A percentile compares a stretch with the other conserved stretches of the same genome.
Conservation (phyloP, 2,888 invertebrate genomes). For the Altica lythri region DNA sequence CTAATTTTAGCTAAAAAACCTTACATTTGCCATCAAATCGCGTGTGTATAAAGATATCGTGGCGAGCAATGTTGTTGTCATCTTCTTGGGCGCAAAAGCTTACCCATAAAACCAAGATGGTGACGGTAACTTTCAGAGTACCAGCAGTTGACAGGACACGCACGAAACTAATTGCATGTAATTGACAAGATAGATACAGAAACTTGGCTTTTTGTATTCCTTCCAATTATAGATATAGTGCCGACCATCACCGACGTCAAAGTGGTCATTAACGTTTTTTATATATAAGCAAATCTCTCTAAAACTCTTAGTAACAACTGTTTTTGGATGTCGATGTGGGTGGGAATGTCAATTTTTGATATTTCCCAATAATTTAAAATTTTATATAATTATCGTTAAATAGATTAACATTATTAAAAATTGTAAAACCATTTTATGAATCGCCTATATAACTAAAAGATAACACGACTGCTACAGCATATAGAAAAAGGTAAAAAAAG, state of each 20-base stretch:
- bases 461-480: too few species aligned
- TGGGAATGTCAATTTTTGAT: conserved; percentile 16
- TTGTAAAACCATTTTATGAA: too few species aligned
- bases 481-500: too few species aligned
- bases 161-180: conserved; percentile 51
- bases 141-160: conserved; percentile 40
- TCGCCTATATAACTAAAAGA: too few species aligned
- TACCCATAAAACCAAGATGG: conserved; percentile 19
- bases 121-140: conserved; percentile 4
- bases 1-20: neutral
- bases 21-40: neutral
- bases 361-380: too few species aligned
- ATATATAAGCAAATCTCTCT: conserved; percentile 9
- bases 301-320: conserved; percentile 6
- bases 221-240: conserved; percentile 32
- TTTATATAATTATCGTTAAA: too few species aligned
- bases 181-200: conserved; percentile 50
- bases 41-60: conserved; percentile 14
- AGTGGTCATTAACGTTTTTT: conserved; percentile 21
- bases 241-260: conserved; percentile 29
- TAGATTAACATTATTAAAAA: too few species aligned
- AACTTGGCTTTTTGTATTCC: conserved; percentile 26
- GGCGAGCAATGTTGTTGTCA: conserved; percentile 9
- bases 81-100: conserved; percentile 14
- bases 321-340: conserved; percentile 11